These are phyloP conservation scores for Petrocephalus sullivani DNA, from an alignment of 2,797 vertebrate species.

Conservation along the genomic window DNA sequence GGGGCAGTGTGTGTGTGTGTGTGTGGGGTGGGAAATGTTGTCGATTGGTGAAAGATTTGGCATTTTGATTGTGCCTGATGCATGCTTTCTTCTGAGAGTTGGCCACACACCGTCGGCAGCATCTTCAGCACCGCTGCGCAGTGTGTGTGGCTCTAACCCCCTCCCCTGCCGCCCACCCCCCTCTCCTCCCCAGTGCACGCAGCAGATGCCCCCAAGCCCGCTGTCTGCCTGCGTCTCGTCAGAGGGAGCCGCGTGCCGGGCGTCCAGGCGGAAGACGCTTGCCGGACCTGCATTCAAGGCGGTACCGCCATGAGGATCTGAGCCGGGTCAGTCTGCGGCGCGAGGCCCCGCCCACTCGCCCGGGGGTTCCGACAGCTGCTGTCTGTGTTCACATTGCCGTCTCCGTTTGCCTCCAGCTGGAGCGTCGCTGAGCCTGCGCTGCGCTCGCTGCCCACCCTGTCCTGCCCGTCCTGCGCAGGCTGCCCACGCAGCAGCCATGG, in stretches of 20 bases:
- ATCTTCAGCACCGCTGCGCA: constrained; percentile 15
- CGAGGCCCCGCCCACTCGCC: background rate
- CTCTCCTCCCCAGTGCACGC: constrained; percentile 43
- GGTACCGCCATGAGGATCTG: constrained; percentile 6
- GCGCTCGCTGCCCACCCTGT: background rate
- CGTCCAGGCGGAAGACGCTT: constrained; percentile 37
- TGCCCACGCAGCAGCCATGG: constrained; percentile 37
- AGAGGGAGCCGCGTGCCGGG: constrained; percentile 40
- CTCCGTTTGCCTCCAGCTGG: background rate
- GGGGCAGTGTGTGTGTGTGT: background rate
- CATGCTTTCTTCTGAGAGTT: background rate
- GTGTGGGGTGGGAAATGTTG: background rate
- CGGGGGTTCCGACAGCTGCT: background rate
- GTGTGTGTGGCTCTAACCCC: background rate
- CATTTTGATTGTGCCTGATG: background rate
- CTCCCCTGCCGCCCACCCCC: constrained; percentile 29
- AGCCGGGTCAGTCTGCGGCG: background rate
- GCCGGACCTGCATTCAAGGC: background rate
- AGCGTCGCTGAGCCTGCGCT: background rate
- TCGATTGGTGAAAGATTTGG: background rate
- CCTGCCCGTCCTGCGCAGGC: background rate
- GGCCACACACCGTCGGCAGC: background rate
- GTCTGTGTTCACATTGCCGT: background rate
- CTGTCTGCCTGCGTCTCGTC: constrained; percentile 55
- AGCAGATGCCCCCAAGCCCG: constrained; percentile 46